Evolutionary conservation across 1,140 invertebrate genomes (phyloP), one percentile per base, ranked within the genome.

Genomic region (Anthonomus grandis): DNA sequence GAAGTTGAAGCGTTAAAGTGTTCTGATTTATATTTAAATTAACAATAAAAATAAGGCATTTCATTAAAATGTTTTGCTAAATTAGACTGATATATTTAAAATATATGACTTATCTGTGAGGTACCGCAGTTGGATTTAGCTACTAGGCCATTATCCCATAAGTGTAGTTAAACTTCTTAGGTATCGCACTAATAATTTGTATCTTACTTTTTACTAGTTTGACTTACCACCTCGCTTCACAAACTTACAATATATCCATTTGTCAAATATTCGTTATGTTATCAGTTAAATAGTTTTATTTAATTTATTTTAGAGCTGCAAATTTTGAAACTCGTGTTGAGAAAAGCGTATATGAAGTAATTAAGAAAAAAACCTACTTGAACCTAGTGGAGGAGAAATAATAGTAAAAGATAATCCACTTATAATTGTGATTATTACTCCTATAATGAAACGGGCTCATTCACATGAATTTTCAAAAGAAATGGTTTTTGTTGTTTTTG

Each of bases 371-470:
- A 6, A 39, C 17, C 17, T 39, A 15, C 17, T n/a, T 39, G 37
- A 39, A 39, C 5, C 37, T 39, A 13, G 15, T 39, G 37, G 13
- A n/a, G n/a, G n/a, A n/a, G n/a, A n/a, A 39, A 15, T 39, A n/a
- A 39, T 39, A n/a, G 17, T 39, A n/a, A 39, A 39, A 15, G 37
- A 39, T n/a, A 39, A 39, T 39, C 37, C 37, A 39, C 37, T 17
- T 9, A 39, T 39, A 6, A 39, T 39, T 39, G 5, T 5, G 37
- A 39, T 39, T 39, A n/a, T 6, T n/a, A 39, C 37, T 39, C 37
- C 5, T 15, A 39, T 39, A 9, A 39, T 39, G 37, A 39, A 39
- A 8, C 27, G n/a, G n/a, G n/a, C n/a, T 8, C n/a, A 8, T 6
- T 31, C 6, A 31, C 6, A 6, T 31, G 27, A 6, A 31, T 8